Evolutionary conservation across 2,113 vertebrate species (phyloP), one percentile per base, ranked within the genome.

Genomic region (Seriola dumerili): DNA sequence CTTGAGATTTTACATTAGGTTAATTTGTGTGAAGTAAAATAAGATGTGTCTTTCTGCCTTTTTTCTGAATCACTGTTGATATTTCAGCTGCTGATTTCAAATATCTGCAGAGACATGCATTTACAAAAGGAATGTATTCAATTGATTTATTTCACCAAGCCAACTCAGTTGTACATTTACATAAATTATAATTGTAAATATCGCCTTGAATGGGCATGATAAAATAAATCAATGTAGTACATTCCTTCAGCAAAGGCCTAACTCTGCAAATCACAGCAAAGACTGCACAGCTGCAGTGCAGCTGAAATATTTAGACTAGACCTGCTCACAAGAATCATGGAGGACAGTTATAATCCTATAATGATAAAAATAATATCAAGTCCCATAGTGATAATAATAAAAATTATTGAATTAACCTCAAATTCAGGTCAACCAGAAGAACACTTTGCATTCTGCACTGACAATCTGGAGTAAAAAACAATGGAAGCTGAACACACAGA

Each of bases 161-260:
- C 38, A 83, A 70, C 82, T 80, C 63, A 68, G 57, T 72, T 2
- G 21, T 12, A 36, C 65, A 63, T 89, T 88, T 85, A 50, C 73
- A 88, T 90, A 72, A 77, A 90, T 90, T 84, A 73, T 46, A 78
- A 83, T 83, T 72, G 77, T 78, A 84, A 89, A 84, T 80, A 84
- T 84, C 11, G 21, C 71, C 44, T 86, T 74, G 71, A 86, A 72
- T 83, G 80, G 83, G 69, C 62, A 58, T 13, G 25, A 55, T 73
- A 57, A 81, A 81, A 85, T 77, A 85, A 76, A 88, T 83, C 76
- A 80, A 54, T 78, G 61, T 36, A n/a, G 42, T 65, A 21, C 52
- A 29, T 58, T 77, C 50, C 70, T 68, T 81, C 17, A 72, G 63
- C 46, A 66, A 68, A 80, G 36, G 36, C 58, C 68, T 42, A 66